Base-by-base conservation (phyloP, 1,140 invertebrate genomes). In the Andrena cerasifolii region DNA sequence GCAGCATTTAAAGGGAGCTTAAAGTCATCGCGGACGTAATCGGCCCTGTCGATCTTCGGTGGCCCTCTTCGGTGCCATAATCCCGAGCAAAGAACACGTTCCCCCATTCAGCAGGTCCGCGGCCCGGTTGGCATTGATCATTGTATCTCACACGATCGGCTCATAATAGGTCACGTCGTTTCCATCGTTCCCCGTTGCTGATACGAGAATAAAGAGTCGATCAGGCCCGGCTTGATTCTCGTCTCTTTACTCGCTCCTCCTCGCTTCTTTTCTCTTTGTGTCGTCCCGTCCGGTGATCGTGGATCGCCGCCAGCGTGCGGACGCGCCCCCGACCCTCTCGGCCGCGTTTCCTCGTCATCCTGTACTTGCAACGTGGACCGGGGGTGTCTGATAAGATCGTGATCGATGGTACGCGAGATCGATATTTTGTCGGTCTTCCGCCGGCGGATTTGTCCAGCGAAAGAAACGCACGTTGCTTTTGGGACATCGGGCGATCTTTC, bases 11-110 rank as follows among this genome's bases (percentile, higher is more conserved):
- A 84, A 86, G 43, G 24, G 26, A 72, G 81, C 84, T 87, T 83
- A 87, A 84, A 88, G 81, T 84, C 85, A 88, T 63, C 77, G 76
- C 70, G 68, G 73, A 87, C 84, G 78, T 82, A 87, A 88, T 88
- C 86, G 72, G 63, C 4, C 74, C 51, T 87, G 82, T 87, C 84
- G 82, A 88, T 88, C 86, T 88, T 76, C 77, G 47, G 70, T 78
- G 62, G 79, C 28, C 40, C 61, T 68, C 76, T 43, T 56, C 43
- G 24, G 28, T 73, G 56, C 80, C 67, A 59, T 84, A 84, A 84
- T 84, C 83, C 78, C 36, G 31, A 18, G 18, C 67, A 40, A 45
- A 31, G 72, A 62, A 56, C 51, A 28, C 28, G 65, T 53, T 21
- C 18, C 16, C 45, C 70, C 62, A 77, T 80, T 84, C 81, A 84